Evolutionary conservation across 2,797 vertebrate genomes (phyloP).

Genomic region (Chaetophractus vellerosus): DNA sequence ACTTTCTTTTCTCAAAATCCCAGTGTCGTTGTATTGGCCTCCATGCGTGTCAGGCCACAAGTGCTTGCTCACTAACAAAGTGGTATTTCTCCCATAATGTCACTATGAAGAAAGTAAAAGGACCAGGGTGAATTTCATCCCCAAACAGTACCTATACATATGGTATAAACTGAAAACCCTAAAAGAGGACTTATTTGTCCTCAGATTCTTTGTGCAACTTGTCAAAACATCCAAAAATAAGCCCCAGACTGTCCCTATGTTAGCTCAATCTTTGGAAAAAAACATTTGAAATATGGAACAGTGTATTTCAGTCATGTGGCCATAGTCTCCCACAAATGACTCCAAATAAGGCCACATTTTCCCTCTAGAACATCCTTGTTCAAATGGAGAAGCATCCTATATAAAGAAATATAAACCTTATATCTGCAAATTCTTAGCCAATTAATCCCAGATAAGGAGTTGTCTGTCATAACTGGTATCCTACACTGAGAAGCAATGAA

Average conservation of each 20-base stretch:
- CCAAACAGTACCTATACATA: background rate
- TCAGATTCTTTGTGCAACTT: background rate
- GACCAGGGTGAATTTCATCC: background rate
- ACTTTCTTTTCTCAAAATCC: no score
- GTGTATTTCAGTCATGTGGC: background rate
- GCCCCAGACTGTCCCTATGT: background rate
- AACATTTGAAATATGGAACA: background rate
- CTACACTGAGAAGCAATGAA: background rate
- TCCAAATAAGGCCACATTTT: background rate
- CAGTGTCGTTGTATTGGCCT: no score
- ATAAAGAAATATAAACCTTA: background rate
- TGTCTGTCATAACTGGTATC: background rate
- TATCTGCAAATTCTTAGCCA: background rate
- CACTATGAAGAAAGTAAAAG: conserved; percentile 37
- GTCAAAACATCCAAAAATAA: conserved; percentile 4
- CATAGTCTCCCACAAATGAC: background rate
- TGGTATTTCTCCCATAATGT: background rate
- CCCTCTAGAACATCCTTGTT: background rate
- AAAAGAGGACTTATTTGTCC: background rate
- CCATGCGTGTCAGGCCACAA: no score
- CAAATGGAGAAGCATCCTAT: background rate
- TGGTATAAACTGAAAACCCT: background rate
- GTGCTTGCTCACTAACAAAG: background rate
- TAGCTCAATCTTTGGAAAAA: conserved; percentile 1
- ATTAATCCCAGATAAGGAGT: background rate